Base-by-base conservation (phyloP, 2,113 vertebrate genomes). In the Rhinopomastus cyanomelas region DNA sequence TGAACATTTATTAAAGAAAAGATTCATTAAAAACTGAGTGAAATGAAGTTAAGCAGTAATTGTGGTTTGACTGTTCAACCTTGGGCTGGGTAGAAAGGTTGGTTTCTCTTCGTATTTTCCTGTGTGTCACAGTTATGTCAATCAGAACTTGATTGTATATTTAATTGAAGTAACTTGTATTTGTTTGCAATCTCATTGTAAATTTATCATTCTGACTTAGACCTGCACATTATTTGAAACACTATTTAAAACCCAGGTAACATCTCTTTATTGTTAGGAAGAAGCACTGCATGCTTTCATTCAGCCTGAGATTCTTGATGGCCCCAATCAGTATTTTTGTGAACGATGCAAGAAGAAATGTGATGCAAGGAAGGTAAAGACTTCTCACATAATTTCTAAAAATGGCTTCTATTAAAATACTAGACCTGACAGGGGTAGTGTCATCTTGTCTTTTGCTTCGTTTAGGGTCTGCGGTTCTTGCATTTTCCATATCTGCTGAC, bases 271-370 rank as follows among this genome's bases (percentile, higher is more conserved):
- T 93, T 93, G 88, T 67, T 96, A 99, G 99, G 99, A 99, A 95
- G 99, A 99, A 97, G 99, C 99, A 64, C 95, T 99, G 88, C 99
- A 99, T 97, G 99, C 99, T 81, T 99, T 99, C 95, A 98, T 99
- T 95, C 99, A 99, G 89, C 99, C 99, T 27, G 99, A 99, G 97
- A 99, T 98, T 74, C 97, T 99, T 56, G 99, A 99, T 89, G 99
- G 99, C 60, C 98, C 99, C 62, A 99, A 99, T 97, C 99, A 99
- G 78, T 99, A 99, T 95, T 99, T 99, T 96, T 99, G 99, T 96
- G 99, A 99, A 95, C 98, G 99, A 44, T 99, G 99, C 97, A 99
- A 99, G 96, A 99, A 99, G 97, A 99, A 99, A 93, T 99, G 99
- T 85, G 99, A 99, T 73, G 99, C 99, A 65, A 98, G 99, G 69